A percentile compares a stretch with the other conserved stretches of the same genome.
Evolutionary conservation across 92 coral and sea anemone genomes (phyloP).

Genomic region (Phenganax marumi): DNA sequence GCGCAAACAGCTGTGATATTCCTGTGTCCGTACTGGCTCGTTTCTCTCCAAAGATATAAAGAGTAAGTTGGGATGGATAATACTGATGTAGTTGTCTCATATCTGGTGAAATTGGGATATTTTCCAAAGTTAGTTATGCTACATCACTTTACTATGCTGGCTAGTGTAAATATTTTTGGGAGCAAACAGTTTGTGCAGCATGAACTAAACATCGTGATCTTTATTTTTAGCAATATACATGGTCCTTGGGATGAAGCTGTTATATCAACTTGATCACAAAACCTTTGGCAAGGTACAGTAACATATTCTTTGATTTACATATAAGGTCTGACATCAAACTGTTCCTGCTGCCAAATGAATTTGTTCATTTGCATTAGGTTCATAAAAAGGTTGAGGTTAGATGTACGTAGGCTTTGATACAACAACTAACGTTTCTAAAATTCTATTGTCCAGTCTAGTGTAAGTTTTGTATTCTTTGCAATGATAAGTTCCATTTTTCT

Average conservation of each 20-base stretch:
- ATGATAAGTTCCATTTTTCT: constrained; percentile 80
- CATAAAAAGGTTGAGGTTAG: too few species aligned
- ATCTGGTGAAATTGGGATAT: too few species aligned
- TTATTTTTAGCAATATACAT: constrained; percentile 69
- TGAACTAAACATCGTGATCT: background rate
- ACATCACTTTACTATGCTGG: too few species aligned
- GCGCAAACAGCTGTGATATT: constrained; percentile 76
- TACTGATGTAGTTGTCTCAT: background rate
- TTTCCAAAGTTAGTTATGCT: too few species aligned
- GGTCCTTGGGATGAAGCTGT: constrained; percentile 99
- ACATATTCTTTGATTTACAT: background rate
- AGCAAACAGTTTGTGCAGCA: background rate
- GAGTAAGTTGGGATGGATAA: constrained; percentile 60
- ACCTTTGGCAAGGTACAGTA: background rate
- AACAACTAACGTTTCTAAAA: background rate
- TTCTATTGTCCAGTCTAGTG: constrained; percentile 43
- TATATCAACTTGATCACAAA: constrained; percentile 42
- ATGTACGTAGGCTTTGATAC: too few species aligned
- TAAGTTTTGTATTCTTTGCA: constrained; percentile 76
- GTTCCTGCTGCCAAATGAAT: too few species aligned
- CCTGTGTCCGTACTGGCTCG: constrained; percentile 84
- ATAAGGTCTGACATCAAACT: background rate
- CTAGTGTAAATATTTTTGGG: too few species aligned
- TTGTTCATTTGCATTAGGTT: too few species aligned
- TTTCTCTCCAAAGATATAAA: constrained; percentile 74